Evolutionary conservation across 2,888 invertebrate genomes (phyloP), one percentile per base, ranked within the genome.

Genomic region (Nematopogon swammerdamellus): DNA sequence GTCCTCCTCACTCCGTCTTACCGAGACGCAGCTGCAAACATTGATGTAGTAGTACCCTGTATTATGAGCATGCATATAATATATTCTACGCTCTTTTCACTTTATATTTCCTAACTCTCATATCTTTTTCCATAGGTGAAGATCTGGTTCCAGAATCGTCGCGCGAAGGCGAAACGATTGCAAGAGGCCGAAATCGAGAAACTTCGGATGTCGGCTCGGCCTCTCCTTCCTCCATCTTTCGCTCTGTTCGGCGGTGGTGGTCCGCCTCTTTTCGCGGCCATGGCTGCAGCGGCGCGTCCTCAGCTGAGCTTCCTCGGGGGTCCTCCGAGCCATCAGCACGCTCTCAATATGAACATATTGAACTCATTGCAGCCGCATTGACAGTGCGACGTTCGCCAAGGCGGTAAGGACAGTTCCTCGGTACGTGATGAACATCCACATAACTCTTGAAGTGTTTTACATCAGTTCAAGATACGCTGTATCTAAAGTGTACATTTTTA

Each of bases 161-260:
- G 93, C 47, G 97, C 97, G 57, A 98, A 98, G 77, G 95, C 95
- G 63, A 98, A 98, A 81, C 83, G 98, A 18, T 84, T 97, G 3
- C 96, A 97, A 76, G 97, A 98, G 65, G 97, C 95, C 1, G 95
- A 95, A 72, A 85, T 95, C 58, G 95, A 96, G 71, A 95, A 95
- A 67, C 76, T 95, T 49, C 84, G 94, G 60, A 81, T 93, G 19
- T 91, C 92, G n/a, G 90, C 91, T 4, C 80, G 91, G 55, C 92
- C 92, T 0, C 72, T 91, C 51, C 70, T 92, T 49, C 87, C 89
- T 46, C 88, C 88, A 16, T 87, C 89, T 43, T 87, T 88, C 61
- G 87, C 88, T 20, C 74, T 87, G 52, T 84, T 87, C 60, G 85
- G 85, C 1, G 83, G 83, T 1, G 86, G 85, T 29, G 84, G 84